Conservation (phyloP, 2,888 invertebrate species). For the Latrodectus elegans region DNA sequence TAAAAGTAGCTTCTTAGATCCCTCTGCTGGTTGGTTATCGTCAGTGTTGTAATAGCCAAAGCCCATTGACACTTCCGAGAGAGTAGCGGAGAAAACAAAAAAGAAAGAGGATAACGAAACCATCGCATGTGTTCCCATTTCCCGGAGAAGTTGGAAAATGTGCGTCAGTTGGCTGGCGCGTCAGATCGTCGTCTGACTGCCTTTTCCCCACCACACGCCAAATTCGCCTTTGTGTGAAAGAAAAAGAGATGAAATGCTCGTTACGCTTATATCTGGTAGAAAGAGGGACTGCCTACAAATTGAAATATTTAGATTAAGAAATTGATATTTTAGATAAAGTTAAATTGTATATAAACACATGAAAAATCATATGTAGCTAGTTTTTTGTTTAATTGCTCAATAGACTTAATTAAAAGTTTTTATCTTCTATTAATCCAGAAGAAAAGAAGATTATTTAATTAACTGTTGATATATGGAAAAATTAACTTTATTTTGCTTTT, state of each 20-base stretch:
- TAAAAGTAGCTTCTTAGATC: slow-evolving; percentile 27
- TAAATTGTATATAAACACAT: no score
- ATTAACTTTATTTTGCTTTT: no score
- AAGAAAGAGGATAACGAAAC: not conserved
- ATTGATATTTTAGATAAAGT: not conserved
- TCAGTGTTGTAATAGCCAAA: slow-evolving; percentile 38
- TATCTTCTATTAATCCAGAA: no score
- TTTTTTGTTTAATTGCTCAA: no score
- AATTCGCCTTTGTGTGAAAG: not conserved
- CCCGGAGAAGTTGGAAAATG: slow-evolving; percentile 5
- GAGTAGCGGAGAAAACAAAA: not conserved
- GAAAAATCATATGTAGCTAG: no score
- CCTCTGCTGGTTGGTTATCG: not conserved
- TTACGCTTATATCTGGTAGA: not conserved
- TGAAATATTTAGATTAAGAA: not conserved
- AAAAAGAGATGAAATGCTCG: not conserved
- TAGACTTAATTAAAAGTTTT: no score
- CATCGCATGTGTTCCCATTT: not conserved
- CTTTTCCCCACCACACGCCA: not conserved
- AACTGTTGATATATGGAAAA: no score
- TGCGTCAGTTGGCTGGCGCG: slow-evolving; percentile 6
- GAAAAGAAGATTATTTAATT: no score
- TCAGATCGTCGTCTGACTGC: slow-evolving; percentile 36
- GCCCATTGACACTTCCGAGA: not conserved
- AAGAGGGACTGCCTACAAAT: not conserved